Conservation (phyloP, 2,797 vertebrate genomes). For the Xiphophorus birchmanni region DNA sequence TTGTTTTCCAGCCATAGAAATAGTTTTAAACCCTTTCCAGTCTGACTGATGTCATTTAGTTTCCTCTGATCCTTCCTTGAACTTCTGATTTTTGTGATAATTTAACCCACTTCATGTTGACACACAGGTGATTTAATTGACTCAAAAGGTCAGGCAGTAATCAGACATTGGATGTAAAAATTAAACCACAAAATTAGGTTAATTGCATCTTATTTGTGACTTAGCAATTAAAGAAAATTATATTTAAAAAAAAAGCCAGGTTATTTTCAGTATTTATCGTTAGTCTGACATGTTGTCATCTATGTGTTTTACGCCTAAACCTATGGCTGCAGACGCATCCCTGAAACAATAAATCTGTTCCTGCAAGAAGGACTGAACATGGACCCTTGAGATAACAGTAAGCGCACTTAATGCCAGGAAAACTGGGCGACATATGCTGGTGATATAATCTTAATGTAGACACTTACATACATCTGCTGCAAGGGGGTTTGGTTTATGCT, state of each 20-base stretch:
- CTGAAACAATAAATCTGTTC: slow-evolving; percentile 29
- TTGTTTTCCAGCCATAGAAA: neutral
- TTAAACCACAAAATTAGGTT: neutral
- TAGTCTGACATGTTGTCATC: neutral
- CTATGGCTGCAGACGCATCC: slow-evolving; percentile 21
- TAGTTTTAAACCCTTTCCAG: neutral
- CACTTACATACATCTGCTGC: slow-evolving; percentile 62
- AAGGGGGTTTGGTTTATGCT: slow-evolving; percentile 36
- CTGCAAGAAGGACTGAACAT: slow-evolving; percentile 3
- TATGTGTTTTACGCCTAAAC: slow-evolving; percentile 12
- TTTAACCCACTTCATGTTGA: neutral
- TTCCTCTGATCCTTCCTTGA: neutral
- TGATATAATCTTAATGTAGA: slow-evolving; percentile 62
- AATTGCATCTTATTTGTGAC: neutral
- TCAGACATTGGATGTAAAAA: neutral
- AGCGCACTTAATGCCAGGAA: slow-evolving; percentile 45
- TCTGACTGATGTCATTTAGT: neutral
- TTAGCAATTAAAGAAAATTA: neutral
- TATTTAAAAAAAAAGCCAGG: neutral
- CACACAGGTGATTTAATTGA: neutral
- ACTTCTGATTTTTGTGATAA: neutral
- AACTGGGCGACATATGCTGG: slow-evolving; percentile 59
- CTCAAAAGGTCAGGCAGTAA: neutral
- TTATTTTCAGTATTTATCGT: neutral
- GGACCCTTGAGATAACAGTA: slow-evolving; percentile 20